Conservation (phyloP, 2,113 vertebrate species). For the Dryoscopus gambensis region DNA sequence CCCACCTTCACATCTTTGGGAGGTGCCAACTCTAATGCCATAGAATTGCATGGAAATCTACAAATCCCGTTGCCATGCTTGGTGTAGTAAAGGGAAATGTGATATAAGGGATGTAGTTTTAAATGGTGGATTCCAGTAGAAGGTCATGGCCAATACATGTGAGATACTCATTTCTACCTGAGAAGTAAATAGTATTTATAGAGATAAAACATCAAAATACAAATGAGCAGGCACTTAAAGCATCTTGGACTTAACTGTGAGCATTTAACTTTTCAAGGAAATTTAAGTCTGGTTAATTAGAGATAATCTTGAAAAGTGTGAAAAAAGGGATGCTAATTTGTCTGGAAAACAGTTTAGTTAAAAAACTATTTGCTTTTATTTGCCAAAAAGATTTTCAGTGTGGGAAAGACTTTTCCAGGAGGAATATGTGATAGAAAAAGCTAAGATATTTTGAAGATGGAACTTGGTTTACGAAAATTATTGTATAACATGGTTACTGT, state of each 20-base stretch:
- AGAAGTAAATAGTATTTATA: neutral
- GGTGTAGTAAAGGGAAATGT: neutral
- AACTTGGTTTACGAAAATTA: neutral
- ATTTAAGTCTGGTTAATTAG: neutral
- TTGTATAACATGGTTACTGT: neutral
- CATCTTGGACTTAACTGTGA: neutral
- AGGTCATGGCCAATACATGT: neutral
- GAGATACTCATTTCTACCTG: neutral
- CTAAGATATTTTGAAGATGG: neutral
- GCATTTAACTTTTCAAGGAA: neutral
- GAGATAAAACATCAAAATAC: neutral
- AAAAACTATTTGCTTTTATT: neutral
- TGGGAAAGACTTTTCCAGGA: neutral
- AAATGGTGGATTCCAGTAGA: neutral
- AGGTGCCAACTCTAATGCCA: neutral
- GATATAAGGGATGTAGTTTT: neutral
- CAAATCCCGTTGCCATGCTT: neutral
- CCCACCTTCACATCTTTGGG: neutral
- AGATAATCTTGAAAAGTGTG: neutral
- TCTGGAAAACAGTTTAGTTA: neutral
- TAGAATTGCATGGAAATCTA: neutral
- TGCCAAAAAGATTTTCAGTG: neutral
- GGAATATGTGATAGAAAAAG: neutral
- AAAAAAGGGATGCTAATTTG: neutral
- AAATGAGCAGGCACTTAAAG: neutral